Conservation (phyloP, 2,888 invertebrate species). For the Morpho deidamia region DNA sequence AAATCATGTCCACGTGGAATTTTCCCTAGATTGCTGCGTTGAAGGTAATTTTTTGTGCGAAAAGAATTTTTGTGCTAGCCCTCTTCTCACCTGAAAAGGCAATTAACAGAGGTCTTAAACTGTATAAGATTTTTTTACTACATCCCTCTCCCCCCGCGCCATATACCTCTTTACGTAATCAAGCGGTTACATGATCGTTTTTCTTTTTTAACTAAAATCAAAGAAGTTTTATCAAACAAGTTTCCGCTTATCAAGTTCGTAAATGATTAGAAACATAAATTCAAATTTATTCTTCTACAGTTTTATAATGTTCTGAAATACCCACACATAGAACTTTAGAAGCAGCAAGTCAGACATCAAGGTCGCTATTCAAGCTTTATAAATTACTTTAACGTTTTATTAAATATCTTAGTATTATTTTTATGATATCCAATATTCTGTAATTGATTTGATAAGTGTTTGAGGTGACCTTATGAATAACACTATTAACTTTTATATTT, state of each 20-base stretch:
- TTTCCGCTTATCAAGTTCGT: constrained; percentile 19
- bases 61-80: too few species aligned
- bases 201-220: constrained; percentile 16
- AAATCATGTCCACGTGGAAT: too few species aligned
- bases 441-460: constrained; percentile 12
- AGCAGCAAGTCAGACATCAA: constrained; percentile 25
- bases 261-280: constrained; percentile 25
- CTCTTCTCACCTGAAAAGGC: too few species aligned
- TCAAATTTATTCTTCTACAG: constrained; percentile 30
- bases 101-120: too few species aligned
- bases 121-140: too few species aligned
- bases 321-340: constrained; percentile 16
- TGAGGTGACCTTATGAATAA: background rate
- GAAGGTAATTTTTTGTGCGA: too few species aligned
- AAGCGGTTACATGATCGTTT: constrained; percentile 1
- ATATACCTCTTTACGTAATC: background rate
- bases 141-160: too few species aligned
- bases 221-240: constrained; percentile 20
- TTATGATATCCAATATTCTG: constrained; percentile 14
- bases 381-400: constrained; percentile 16
- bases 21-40: too few species aligned
- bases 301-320: constrained; percentile 30
- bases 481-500: background rate
- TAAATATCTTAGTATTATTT: constrained; percentile 14
- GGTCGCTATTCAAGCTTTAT: constrained; percentile 21